Conservation (phyloP, 35 echinoderm and acorn worm genomes). For the Lytechinus variegatus region DNA sequence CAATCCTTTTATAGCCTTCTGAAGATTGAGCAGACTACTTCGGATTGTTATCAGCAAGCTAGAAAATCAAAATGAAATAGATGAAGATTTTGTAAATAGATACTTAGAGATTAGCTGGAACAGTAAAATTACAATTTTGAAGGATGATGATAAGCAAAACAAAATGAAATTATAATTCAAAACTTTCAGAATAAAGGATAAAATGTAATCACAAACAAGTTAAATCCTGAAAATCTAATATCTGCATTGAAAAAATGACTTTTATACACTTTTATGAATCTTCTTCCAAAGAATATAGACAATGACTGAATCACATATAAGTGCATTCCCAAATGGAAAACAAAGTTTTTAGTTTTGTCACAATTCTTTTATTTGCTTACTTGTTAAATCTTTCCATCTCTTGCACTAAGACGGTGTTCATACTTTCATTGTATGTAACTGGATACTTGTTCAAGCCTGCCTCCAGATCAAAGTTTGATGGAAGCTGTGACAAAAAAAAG, state of each 20-base stretch:
- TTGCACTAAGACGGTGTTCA: conserved; percentile 98
- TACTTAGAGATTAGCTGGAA: too few relatives aligned
- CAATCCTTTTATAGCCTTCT: conserved; percentile 99
- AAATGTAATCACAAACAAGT: too few relatives aligned
- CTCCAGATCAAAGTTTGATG: conserved; percentile 90
- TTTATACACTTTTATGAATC: not conserved
- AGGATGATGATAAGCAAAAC: too few relatives aligned
- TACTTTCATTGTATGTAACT: conserved; percentile 92
- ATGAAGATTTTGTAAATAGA: too few relatives aligned
- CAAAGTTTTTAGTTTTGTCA: not conserved
- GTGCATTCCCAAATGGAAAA: not conserved
- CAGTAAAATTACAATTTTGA: too few relatives aligned
- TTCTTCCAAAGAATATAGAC: not conserved
- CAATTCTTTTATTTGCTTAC: conserved; percentile 52
- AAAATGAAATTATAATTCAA: too few relatives aligned
- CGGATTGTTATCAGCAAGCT: conserved; percentile 85
- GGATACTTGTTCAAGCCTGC: conserved; percentile 84
- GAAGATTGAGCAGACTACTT: conserved; percentile 85
- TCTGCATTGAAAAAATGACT: not conserved
- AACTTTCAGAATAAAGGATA: too few relatives aligned
- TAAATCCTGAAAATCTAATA: too few relatives aligned
- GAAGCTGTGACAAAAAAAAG: conserved; percentile 42
- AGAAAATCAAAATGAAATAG: not conserved
- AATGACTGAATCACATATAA: not conserved
- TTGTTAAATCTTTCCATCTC: conserved; percentile 99